Percentiles rank a stretch among this genome's conserved stretches.
Conservation (phyloP, 2,113 vertebrate species). For the Pteronura brasiliensis region DNA sequence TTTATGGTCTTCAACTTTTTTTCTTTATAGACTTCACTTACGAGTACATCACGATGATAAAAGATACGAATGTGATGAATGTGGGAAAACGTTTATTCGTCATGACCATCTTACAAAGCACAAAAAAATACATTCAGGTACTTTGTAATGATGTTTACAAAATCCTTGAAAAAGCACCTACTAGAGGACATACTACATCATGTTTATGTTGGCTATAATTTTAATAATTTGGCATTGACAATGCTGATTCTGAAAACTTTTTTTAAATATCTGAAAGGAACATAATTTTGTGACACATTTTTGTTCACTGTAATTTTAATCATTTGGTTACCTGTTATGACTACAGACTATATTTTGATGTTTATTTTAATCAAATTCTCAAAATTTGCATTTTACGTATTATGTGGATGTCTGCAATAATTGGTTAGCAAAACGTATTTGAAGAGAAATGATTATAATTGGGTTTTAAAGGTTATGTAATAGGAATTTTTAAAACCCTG, state of each 20-base stretch:
- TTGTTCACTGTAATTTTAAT: constrained; percentile 27
- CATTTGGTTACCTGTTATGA: not conserved
- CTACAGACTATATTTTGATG: not conserved
- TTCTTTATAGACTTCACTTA: constrained; percentile 90
- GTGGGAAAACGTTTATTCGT: constrained; percentile 97
- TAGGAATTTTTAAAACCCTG: constrained; percentile 1
- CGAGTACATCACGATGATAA: constrained; percentile 98
- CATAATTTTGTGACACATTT: not conserved
- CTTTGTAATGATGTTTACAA: constrained; percentile 5
- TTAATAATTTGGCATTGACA: not conserved
- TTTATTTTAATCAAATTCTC: constrained; percentile 31
- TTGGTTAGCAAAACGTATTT: not conserved
- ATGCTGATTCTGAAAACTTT: not conserved
- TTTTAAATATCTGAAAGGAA: not conserved
- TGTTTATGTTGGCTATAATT: not conserved
- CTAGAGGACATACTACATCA: not conserved
- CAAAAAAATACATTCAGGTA: constrained; percentile 98
- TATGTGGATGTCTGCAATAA: not conserved
- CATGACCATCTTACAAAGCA: constrained; percentile 99
- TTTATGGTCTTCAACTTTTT: constrained; percentile 6
- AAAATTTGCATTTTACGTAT: not conserved
- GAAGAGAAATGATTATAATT: not conserved
- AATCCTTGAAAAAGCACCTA: not conserved
- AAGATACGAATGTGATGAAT: constrained; percentile 97
- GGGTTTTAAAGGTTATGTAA: not conserved